phyloP scores from a whole-genome alignment of 2,113 vertebrate species.

The Coptodon rendalli region DNA sequence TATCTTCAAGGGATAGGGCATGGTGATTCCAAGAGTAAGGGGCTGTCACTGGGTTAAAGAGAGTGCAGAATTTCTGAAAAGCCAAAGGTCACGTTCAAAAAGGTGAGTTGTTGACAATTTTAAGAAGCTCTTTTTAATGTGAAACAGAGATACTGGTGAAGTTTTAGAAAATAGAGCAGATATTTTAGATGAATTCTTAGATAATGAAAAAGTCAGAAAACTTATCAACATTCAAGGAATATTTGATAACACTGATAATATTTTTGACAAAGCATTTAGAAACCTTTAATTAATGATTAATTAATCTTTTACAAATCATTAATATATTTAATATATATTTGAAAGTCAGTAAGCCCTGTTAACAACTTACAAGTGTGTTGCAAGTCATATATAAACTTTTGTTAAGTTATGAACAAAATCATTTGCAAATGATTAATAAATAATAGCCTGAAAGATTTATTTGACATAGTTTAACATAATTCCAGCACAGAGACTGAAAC shows the following conservation, averaged over 20 bases:
- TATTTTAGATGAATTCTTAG: constrained; percentile 1
- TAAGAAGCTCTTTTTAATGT: constrained; percentile 79
- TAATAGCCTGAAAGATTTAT: neutral
- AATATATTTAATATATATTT: neutral
- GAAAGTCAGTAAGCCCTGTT: neutral
- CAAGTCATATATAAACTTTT: neutral
- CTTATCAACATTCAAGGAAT: neutral
- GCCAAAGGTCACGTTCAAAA: constrained; percentile 79
- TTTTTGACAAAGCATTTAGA: neutral
- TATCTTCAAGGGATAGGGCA: constrained; percentile 26
- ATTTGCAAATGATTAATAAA: neutral
- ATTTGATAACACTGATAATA: neutral
- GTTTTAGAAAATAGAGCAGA: constrained; percentile 42
- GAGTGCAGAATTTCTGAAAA: constrained; percentile 46
- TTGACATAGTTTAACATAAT: neutral
- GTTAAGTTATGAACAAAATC: neutral
- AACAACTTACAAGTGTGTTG: neutral
- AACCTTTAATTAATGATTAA: neutral
- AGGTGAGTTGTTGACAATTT: constrained; percentile 74
- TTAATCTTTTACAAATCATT: neutral
- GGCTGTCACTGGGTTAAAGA: constrained; percentile 48
- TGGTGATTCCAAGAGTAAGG: constrained; percentile 11
- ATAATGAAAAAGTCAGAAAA: neutral
- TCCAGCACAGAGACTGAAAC: neutral
- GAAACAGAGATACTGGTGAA: constrained; percentile 80